A percentile compares a stretch with the other conserved stretches of the same genome.
Conservation (phyloP, 2,888 invertebrate species). For the Dioctria rufipes region DNA sequence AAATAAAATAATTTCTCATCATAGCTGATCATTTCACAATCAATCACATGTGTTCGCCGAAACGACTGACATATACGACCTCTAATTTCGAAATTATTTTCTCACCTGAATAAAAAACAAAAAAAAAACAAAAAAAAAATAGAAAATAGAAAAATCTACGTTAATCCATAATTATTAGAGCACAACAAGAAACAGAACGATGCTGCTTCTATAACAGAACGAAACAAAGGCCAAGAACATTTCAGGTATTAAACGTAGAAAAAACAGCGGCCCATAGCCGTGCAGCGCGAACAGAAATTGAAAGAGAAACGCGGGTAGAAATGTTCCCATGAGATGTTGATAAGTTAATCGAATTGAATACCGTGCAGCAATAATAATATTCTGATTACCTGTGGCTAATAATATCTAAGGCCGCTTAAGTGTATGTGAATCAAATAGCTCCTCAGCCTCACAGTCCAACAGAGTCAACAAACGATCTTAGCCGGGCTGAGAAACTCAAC, state of each 20-base stretch:
- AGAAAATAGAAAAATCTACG: constrained; percentile 19
- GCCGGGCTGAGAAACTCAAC: background rate
- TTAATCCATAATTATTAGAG: constrained; percentile 48
- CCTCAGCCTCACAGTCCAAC: background rate
- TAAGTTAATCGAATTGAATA: constrained; percentile 51
- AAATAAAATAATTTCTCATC: constrained; percentile 40
- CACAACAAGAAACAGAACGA: constrained; percentile 42
- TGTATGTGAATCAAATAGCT: constrained; percentile 18
- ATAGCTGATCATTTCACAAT: constrained; percentile 31
- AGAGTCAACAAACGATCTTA: constrained; percentile 41
- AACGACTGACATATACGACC: constrained; percentile 32
- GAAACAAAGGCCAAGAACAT: constrained; percentile 40
- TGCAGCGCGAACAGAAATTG: constrained; percentile 9
- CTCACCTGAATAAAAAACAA: constrained; percentile 41
- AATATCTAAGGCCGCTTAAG: constrained; percentile 40
- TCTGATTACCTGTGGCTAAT: constrained; percentile 52
- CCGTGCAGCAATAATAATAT: constrained; percentile 51
- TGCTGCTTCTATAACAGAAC: background rate
- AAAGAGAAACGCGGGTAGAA: constrained; percentile 23
- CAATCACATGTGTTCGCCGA: constrained; percentile 43
- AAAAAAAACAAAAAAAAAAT: background rate
- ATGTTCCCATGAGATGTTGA: constrained; percentile 46
- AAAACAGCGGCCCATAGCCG: constrained; percentile 3
- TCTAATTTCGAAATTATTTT: constrained; percentile 46
- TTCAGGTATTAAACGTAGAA: constrained; percentile 12